Conservation (phyloP, 2,113 vertebrate species). For the Microcebus murinus region DNA sequence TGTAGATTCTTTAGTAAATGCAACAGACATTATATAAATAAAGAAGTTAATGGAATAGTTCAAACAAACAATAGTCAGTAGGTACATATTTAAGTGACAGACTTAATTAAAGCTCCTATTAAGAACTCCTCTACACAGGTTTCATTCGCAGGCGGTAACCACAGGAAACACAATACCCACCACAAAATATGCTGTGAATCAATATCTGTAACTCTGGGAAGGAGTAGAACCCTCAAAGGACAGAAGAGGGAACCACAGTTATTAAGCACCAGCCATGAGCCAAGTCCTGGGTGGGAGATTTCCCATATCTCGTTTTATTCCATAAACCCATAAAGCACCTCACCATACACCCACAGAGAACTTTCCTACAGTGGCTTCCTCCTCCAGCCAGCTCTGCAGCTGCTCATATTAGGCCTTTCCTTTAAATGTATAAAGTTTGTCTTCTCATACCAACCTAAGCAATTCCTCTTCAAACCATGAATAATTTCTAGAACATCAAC, state of each 20-base stretch:
- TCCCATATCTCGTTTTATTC: background rate
- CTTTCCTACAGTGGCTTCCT: background rate
- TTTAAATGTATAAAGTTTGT: background rate
- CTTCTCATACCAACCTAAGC: background rate
- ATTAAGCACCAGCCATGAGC: background rate
- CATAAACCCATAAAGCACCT: background rate
- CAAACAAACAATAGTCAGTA: background rate
- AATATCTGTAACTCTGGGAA: background rate
- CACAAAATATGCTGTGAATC: slow-evolving; percentile 19
- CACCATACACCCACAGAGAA: background rate
- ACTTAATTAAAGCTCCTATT: background rate
- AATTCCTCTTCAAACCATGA: background rate
- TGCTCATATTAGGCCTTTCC: background rate
- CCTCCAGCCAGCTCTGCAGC: background rate
- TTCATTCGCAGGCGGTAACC: background rate
- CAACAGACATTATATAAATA: background rate
- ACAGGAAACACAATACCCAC: slow-evolving; percentile 13
- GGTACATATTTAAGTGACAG: background rate
- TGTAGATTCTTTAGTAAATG: slow-evolving; percentile 30
- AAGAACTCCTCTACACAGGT: background rate
- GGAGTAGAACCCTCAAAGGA: background rate
- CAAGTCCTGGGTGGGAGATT: background rate
- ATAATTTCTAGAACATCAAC: slow-evolving; percentile 3
- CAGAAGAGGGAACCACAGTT: background rate
- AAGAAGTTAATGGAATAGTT: background rate